Percentiles rank a stretch among this genome's conserved stretches.
These are phyloP conservation scores for Aotus griseimembra DNA, from an alignment of 2,797 vertebrate species.

Conservation along the genomic window DNA sequence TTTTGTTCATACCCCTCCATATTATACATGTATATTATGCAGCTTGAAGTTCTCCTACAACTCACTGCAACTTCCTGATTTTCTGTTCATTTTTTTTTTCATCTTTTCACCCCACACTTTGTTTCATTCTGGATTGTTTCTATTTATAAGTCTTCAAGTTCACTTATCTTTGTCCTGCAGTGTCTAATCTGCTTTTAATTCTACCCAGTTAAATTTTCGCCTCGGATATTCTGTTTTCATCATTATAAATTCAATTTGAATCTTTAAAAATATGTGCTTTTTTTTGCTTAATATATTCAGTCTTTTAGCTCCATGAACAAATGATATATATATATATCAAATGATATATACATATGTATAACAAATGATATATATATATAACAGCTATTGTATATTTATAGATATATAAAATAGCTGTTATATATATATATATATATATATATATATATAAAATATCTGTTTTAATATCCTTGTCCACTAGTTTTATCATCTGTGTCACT, in stretches of 20 bases:
- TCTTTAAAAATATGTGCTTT: not conserved
- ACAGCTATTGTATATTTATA: too few relatives aligned
- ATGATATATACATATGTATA: too few relatives aligned
- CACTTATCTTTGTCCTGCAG: not conserved
- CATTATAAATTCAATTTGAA: not conserved
- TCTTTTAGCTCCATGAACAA: conserved; percentile 2
- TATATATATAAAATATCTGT: not conserved
- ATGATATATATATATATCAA: not conserved
- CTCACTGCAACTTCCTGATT: not conserved
- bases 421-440: not conserved
- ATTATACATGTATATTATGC: not conserved
- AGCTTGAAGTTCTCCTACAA: not conserved
- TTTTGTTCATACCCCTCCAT: not conserved
- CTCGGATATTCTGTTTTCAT: conserved; percentile 3
- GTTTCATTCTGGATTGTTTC: conserved; percentile 49
- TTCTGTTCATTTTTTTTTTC: not conserved
- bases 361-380: too few relatives aligned
- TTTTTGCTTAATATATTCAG: not conserved
- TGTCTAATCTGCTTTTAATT: conserved; percentile 42
- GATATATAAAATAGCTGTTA: too few relatives aligned
- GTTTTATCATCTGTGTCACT: not conserved
- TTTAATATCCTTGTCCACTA: not conserved
- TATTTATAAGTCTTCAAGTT: conserved; percentile 4
- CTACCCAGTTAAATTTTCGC: not conserved
- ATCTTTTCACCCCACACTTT: not conserved